A percentile compares a stretch with the other conserved stretches of the same genome.
Evolutionary conservation across 1,140 invertebrate species (phyloP).

Genomic region (Leptopilina boulardi): DNA sequence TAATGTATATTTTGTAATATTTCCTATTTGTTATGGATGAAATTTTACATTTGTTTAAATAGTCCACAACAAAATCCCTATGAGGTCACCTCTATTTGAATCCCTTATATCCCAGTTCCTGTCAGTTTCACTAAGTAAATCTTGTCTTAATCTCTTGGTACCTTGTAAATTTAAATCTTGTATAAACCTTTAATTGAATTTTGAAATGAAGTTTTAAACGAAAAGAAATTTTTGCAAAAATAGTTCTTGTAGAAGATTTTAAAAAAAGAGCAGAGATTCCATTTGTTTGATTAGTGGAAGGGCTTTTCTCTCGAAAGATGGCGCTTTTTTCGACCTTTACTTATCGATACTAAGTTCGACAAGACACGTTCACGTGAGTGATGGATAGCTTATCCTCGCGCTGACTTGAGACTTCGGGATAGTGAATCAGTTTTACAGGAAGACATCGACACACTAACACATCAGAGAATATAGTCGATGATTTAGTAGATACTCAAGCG

Average conservation of each 20-base stretch:
- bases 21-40: no score
- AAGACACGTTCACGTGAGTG: slow-evolving; percentile 20
- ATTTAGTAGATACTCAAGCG: slow-evolving; percentile 17
- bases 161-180: no score
- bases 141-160: background rate
- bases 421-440: slow-evolving; percentile 25
- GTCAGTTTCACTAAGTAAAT: background rate
- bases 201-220: no score
- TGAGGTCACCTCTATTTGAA: background rate
- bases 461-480: background rate
- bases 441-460: background rate
- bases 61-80: background rate
- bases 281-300: background rate
- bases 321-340: slow-evolving; percentile 28
- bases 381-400: background rate
- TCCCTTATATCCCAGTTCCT: background rate
- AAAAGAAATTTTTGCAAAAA: no score
- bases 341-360: slow-evolving; percentile 28
- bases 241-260: no score
- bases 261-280: background rate
- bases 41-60: background rate
- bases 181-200: background rate
- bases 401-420: slow-evolving; percentile 14
- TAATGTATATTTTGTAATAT: background rate
- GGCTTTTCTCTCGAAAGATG: background rate